These are phyloP conservation scores for Hozukius guyotensis DNA, from an alignment of 2,797 vertebrate genomes.

Conservation along the genomic window DNA sequence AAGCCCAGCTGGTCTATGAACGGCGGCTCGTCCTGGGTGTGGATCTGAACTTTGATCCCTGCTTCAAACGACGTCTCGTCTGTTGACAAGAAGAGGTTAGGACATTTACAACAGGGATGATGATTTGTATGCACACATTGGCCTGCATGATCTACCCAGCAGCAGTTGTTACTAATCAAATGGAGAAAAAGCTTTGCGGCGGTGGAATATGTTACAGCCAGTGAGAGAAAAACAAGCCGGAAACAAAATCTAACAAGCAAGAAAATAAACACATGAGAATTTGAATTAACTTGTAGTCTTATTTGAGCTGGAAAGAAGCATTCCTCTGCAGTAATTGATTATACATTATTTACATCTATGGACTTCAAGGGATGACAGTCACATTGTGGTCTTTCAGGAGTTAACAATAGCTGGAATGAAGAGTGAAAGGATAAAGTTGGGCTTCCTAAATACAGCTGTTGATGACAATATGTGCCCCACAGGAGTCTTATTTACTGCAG, in stretches of 20 bases:
- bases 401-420: slow-evolving; percentile 19
- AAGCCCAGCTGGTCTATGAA: slow-evolving; percentile 99
- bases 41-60: slow-evolving; percentile 99
- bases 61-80: slow-evolving; percentile 99
- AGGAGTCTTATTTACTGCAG: slow-evolving; percentile 51
- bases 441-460: slow-evolving; percentile 15
- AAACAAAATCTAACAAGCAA: neutral
- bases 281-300: neutral
- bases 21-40: slow-evolving; percentile 96
- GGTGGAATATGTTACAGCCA: neutral
- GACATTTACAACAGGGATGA: slow-evolving; percentile 38
- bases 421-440: slow-evolving; percentile 35
- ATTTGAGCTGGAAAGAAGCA: neutral
- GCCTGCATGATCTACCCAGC: neutral
- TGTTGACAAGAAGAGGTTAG: slow-evolving; percentile 70
- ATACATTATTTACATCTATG: slow-evolving; percentile 11
- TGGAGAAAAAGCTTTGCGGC: neutral
- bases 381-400: neutral
- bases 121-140: slow-evolving; percentile 47
- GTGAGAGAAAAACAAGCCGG: neutral
- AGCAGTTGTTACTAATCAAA: slow-evolving; percentile 23
- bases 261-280: neutral
- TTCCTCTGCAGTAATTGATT: neutral
- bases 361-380: slow-evolving; percentile 6
- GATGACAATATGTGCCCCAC: slow-evolving; percentile 7